These are phyloP conservation scores for Brachionus calyciflorus DNA, from an alignment of 1,140 invertebrate species.

Conservation along the genomic window DNA sequence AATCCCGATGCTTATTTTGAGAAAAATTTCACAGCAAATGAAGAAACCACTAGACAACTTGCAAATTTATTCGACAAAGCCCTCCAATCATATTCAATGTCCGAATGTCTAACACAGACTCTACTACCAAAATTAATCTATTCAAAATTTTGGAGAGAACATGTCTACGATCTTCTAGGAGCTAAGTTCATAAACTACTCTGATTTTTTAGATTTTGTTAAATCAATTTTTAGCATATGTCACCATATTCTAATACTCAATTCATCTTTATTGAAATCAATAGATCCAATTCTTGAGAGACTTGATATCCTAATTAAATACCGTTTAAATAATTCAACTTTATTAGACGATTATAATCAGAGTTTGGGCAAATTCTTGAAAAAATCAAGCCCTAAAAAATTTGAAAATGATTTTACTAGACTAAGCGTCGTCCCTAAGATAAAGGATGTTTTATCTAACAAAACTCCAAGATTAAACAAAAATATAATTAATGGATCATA, in stretches of 20 bases:
- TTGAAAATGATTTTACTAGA: conserved; percentile 54
- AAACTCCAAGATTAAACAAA: conserved; percentile 62
- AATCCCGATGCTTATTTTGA: not conserved
- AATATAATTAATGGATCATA: conserved; percentile 68
- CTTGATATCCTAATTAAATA: conserved; percentile 22
- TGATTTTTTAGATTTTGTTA: not conserved
- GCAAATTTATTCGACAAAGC: not conserved
- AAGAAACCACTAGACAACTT: not conserved
- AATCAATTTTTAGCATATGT: not conserved
- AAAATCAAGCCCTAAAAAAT: not conserved
- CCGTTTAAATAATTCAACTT: not conserved
- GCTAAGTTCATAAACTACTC: not conserved
- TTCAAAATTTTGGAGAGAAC: not conserved
- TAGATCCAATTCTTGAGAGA: not conserved
- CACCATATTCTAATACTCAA: not conserved
- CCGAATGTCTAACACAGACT: too few relatives aligned
- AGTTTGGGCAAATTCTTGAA: not conserved
- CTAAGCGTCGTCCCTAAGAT: conserved; percentile 53
- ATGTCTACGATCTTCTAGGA: not conserved
- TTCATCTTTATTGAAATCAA: not conserved
- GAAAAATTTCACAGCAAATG: not conserved
- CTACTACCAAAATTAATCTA: too few relatives aligned
- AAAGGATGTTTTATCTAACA: conserved; percentile 51
- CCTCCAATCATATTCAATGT: not conserved
- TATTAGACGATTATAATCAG: not conserved